A percentile compares a stretch with the other conserved stretches of the same genome.
phyloP scores from a whole-genome alignment of 2,113 vertebrate species.

The Charadrius vociferus region DNA sequence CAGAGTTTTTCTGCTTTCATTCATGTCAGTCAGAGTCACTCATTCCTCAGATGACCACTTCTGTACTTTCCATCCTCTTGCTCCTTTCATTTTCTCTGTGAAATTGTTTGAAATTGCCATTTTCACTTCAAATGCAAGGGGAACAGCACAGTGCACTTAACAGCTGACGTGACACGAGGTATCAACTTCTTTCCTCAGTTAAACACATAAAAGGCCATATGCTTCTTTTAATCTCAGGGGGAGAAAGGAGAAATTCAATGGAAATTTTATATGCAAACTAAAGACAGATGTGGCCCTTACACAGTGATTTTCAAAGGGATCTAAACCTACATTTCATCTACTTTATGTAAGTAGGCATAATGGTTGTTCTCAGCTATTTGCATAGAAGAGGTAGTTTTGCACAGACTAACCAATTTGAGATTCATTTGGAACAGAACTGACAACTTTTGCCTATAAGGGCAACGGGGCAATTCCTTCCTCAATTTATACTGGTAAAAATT shows the following conservation, averaged over 20 bases:
- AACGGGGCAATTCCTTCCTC: not conserved
- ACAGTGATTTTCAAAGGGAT: not conserved
- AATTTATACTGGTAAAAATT: not conserved
- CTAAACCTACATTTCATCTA: not conserved
- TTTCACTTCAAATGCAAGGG: constrained; percentile 51
- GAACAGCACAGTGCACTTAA: not conserved
- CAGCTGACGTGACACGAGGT: not conserved
- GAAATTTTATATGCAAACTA: constrained; percentile 6
- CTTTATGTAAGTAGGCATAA: not conserved
- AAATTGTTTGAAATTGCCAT: constrained; percentile 56
- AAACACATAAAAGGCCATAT: constrained; percentile 32
- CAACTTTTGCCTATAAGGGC: not conserved
- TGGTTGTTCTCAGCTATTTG: not conserved
- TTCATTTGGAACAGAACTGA: not conserved
- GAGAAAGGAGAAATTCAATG: not conserved
- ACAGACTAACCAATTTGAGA: not conserved
- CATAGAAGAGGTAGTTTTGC: not conserved
- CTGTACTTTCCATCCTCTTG: not conserved
- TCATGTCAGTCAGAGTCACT: not conserved
- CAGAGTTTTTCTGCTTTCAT: not conserved
- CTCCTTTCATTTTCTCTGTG: constrained; percentile 32
- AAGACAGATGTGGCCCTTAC: not conserved
- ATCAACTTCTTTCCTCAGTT: not conserved
- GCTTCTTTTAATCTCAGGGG: not conserved
- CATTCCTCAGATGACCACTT: not conserved